A percentile compares a stretch with the other conserved stretches of the same genome.
phyloP scores from a whole-genome alignment of 2,797 vertebrate genomes.

The Heterohyrax brucei region DNA sequence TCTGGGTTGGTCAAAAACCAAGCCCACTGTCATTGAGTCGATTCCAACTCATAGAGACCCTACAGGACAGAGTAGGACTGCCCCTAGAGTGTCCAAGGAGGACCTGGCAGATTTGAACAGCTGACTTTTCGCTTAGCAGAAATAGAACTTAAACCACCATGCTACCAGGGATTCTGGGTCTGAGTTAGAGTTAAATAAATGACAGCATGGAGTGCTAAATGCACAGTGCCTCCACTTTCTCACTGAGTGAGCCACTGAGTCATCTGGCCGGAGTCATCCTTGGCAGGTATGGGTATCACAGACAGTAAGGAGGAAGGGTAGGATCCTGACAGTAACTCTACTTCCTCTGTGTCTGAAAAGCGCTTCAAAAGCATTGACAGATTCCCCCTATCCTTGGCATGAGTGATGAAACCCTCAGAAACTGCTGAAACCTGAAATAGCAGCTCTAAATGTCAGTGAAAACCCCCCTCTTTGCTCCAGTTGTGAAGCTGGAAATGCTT shows the following conservation, averaged over 20 bases:
- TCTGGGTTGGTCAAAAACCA: no score
- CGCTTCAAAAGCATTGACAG: slow-evolving; percentile 60
- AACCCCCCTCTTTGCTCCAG: background rate
- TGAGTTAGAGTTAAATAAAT: no score
- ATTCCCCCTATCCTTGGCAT: slow-evolving; percentile 48
- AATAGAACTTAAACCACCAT: no score
- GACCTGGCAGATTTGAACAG: no score
- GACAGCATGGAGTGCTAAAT: no score
- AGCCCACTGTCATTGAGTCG: no score
- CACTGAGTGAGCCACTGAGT: accelerated
- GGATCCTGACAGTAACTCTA: background rate
- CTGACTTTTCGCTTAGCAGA: no score
- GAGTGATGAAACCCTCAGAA: background rate
- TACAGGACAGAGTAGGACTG: no score
- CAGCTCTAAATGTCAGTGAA: background rate
- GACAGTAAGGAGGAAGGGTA: background rate
- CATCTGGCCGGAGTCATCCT: background rate
- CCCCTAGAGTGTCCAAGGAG: no score
- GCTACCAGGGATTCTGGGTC: background rate
- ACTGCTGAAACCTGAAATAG: slow-evolving; percentile 64
- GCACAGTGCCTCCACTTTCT: accelerated
- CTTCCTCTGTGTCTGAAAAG: slow-evolving; percentile 43
- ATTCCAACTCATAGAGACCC: no score
- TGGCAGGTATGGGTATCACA: background rate
- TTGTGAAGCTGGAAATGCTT: background rate